Base-by-base conservation (phyloP, 2,888 invertebrate species). In the Aphodius sticticus region DNA sequence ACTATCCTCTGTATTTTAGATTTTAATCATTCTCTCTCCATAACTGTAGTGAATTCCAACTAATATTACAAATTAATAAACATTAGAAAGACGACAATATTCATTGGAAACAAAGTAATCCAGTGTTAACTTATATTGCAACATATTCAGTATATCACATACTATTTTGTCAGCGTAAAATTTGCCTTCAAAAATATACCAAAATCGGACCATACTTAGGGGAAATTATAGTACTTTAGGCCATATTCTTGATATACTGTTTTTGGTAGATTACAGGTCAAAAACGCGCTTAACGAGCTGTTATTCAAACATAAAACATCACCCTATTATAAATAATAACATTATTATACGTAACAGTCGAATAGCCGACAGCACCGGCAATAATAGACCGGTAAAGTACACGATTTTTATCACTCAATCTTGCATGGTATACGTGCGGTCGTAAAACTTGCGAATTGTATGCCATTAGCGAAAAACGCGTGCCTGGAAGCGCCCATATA, bases 361-460 rank as follows among this genome's bases (percentile, higher is more conserved):
- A 53, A 53, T 53, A 53, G 53, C 53, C 53, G 53, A 53, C 6
- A 5, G 53, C 53, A 53, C 9, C 12, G 12, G 53, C 53, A 53
- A 53, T 53, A 53, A 53, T 53, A 53, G 53, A 53, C 53, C 53
- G 53, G 53, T 53, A 53, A 53, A 53, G 53, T 53, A 53, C 53
- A 53, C 26, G 53, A 53, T 53, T 53, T 53, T 53, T 53, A 53
- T 53, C 53, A 53, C 53, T 53, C 53, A 53, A 53, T 53, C 53
- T 53, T 12, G 53, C 53, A 53, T 53, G 53, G 53, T 53, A 53
- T 53, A 53, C 53, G 53, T 1, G 1, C 53, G 53, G 12, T 53
- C 53, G 53, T 53, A 53, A 53, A 53, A 53, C 53, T 53, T 53
- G 53, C 53, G 53, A 53, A 53, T 53, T 53, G 53, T 53, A 53